These are phyloP conservation scores for Chaunax sp. DNA, from an alignment of 2,797 vertebrate genomes.

Conservation along the genomic window DNA sequence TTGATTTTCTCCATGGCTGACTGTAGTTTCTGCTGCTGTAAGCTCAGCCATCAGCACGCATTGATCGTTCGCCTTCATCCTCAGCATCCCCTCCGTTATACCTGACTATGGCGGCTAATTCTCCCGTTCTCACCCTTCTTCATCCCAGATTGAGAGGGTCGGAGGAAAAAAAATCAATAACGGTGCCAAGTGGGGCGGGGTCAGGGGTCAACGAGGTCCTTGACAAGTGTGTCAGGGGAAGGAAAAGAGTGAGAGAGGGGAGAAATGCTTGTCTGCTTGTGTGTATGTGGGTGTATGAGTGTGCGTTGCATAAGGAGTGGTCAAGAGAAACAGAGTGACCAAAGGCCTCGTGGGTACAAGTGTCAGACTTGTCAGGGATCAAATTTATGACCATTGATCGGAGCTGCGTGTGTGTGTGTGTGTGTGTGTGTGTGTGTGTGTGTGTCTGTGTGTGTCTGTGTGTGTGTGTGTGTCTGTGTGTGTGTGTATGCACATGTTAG, in stretches of 20 bases:
- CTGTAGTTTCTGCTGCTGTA: constrained; percentile 79
- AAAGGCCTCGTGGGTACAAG: constrained; percentile 71
- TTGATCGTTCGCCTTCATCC: constrained; percentile 85
- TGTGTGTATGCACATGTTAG: constrained; percentile 24
- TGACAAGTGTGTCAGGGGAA: constrained; percentile 89
- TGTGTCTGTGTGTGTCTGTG: constrained; percentile 27
- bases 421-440: constrained; percentile 36
- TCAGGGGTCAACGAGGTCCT: constrained; percentile 92
- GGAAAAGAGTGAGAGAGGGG: constrained; percentile 81
- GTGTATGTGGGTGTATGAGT: constrained; percentile 19
- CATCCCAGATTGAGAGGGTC: constrained; percentile 89
- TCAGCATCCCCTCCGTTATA: constrained; percentile 71
- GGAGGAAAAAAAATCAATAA: constrained; percentile 89
- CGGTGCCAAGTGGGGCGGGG: constrained; percentile 85
- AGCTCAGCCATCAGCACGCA: constrained; percentile 86
- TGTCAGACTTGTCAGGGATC: constrained; percentile 80
- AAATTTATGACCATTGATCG: constrained; percentile 83
- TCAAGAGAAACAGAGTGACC: constrained; percentile 73
- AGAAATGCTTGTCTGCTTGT: constrained; percentile 42
- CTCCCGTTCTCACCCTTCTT: constrained; percentile 79
- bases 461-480: constrained; percentile 17
- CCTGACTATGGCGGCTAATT: constrained; percentile 79
- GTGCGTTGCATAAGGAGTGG: constrained; percentile 65
- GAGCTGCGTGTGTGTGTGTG: constrained; percentile 33
- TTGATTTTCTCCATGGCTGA: constrained; percentile 71